Evolutionary conservation across 1,140 invertebrate genomes (phyloP).

Genomic region (Drosophila sechellia): DNA sequence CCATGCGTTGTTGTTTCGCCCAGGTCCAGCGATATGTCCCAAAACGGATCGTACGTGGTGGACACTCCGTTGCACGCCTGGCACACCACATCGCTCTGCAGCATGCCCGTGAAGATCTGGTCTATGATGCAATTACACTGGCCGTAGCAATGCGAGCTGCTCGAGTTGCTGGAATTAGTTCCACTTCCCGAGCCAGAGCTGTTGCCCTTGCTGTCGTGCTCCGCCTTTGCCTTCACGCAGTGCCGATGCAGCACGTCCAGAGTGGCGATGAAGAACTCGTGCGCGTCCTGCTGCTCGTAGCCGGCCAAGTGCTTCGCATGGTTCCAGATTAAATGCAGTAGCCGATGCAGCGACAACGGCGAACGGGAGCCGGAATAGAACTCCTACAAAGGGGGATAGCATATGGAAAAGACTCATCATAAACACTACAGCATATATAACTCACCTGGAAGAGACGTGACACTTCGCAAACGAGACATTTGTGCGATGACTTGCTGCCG

Average conservation of each 20-base stretch:
- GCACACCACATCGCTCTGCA: constrained; percentile 99
- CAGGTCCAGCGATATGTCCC: constrained; percentile 98
- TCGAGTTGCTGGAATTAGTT: constrained; percentile 58
- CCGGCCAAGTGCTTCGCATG: constrained; percentile 97
- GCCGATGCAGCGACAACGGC: constrained; percentile 93
- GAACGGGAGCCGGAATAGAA: constrained; percentile 96
- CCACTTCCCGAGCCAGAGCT: constrained; percentile 62
- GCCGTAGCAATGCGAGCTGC: constrained; percentile 86
- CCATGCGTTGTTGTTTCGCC: constrained; percentile 86
- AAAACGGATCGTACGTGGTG: constrained; percentile 98
- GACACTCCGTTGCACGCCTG: constrained; percentile 96
- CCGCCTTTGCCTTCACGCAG: constrained; percentile 84
- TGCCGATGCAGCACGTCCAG: constrained; percentile 93
- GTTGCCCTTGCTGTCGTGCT: constrained; percentile 64
- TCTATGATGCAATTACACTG: constrained; percentile 98
- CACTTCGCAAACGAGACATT: constrained; percentile 97
- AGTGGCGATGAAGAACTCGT: constrained; percentile 99
- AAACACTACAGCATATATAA: background rate
- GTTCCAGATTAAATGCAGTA: constrained; percentile 98
- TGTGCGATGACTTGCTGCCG: constrained; percentile 87
- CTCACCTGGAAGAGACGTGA: constrained; percentile 90
- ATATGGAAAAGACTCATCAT: too few species aligned
- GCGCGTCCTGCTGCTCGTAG: constrained; percentile 99
- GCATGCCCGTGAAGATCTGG: constrained; percentile 97
- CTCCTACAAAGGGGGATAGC: constrained; percentile 86